These are phyloP conservation scores for Helarctos malayanus DNA, from an alignment of 2,797 vertebrate genomes.

Conservation along the genomic window DNA sequence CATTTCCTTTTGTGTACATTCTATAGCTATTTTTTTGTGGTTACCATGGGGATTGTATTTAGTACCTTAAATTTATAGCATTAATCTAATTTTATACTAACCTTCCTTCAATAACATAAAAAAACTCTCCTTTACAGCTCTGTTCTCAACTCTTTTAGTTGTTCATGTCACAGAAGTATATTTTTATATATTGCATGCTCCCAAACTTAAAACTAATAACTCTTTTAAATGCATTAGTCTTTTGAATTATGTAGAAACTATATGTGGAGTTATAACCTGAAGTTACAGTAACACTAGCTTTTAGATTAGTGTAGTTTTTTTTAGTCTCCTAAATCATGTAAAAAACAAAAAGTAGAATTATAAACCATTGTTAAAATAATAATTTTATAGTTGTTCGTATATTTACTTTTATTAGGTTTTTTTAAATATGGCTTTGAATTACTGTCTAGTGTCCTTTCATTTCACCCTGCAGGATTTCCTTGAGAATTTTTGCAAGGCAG, in stretches of 20 bases:
- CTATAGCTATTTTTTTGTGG: background rate
- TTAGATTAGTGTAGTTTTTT: background rate
- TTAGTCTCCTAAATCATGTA: background rate
- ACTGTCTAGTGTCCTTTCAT: background rate
- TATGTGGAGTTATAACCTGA: background rate
- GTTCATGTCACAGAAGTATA: background rate
- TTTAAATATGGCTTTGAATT: background rate
- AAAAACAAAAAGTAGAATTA: background rate
- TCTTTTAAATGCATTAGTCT: background rate
- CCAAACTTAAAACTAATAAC: background rate
- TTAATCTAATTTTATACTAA: background rate
- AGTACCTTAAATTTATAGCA: background rate
- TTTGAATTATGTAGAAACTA: background rate
- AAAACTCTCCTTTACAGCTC: background rate
- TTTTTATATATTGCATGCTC: background rate
- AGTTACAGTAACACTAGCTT: background rate
- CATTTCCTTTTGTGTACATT: background rate
- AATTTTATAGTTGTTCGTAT: background rate
- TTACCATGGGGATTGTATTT: background rate
- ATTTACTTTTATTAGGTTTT: background rate
- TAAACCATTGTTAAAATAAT: background rate
- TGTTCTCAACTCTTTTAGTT: background rate
- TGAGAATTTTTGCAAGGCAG: background rate
- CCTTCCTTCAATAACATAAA: background rate
- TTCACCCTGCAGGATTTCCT: background rate